Conservation (phyloP, 2,113 vertebrate genomes). For the Pantherophis guttatus region DNA sequence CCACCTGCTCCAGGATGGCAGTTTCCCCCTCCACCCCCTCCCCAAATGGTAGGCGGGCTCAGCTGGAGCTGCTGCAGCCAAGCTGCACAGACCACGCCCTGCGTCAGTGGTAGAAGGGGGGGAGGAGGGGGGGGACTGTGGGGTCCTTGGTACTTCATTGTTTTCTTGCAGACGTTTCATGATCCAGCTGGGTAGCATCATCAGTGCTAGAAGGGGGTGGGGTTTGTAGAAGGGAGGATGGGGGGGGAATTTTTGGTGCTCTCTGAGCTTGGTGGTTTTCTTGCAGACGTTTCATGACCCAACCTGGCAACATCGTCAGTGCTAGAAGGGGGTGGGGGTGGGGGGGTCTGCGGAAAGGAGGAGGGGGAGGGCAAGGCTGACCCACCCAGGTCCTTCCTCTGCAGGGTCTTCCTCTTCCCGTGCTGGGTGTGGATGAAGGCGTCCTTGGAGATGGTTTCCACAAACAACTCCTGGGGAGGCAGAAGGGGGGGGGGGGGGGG, state of each 20-base stretch:
- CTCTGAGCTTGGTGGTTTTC: too few relatives aligned
- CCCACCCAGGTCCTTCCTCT: slow-evolving; percentile 93
- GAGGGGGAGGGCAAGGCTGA: too few relatives aligned
- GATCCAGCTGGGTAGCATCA: too few relatives aligned
- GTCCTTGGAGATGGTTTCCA: slow-evolving; percentile 95
- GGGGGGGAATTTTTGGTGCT: too few relatives aligned
- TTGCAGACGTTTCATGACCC: too few relatives aligned
- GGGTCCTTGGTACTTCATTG: too few relatives aligned
- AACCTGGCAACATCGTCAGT: too few relatives aligned
- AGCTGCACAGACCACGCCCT: neutral
- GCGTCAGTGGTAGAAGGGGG: neutral
- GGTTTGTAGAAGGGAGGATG: too few relatives aligned
- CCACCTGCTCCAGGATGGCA: neutral
- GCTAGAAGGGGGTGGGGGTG: too few relatives aligned
- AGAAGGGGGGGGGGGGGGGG: accelerated
- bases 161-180: too few relatives aligned
- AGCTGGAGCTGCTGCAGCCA: neutral
- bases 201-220: too few relatives aligned
- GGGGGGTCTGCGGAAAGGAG: too few relatives aligned
- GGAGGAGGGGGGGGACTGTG: neutral
- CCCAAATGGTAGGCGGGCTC: neutral
- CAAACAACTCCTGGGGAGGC: slow-evolving; percentile 85
- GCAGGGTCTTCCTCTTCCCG: slow-evolving; percentile 94
- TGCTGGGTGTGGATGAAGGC: slow-evolving; percentile 90
- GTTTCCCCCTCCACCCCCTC: neutral